These are phyloP conservation scores for Diploptera punctata DNA, from an alignment of 2,888 invertebrate genomes.

Conservation along the genomic window DNA sequence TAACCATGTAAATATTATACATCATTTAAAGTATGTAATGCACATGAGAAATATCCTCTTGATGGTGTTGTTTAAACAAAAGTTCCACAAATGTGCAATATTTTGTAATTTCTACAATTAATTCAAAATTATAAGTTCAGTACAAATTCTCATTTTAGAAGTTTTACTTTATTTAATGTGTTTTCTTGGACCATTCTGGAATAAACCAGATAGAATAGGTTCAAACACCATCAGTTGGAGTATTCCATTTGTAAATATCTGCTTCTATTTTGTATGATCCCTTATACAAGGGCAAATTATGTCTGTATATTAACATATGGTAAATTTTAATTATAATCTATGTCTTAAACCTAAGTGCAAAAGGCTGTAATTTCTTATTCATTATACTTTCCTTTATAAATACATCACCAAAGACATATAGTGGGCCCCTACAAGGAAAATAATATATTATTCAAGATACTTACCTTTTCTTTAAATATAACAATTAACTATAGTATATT, in stretches of 20 bases:
- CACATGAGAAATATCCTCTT: neutral
- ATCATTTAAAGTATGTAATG: neutral
- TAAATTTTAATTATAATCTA: conserved; percentile 35
- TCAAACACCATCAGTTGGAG: conserved; percentile 21
- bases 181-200: too few relatives aligned
- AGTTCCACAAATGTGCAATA: too few relatives aligned
- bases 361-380: conserved; percentile 33
- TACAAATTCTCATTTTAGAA: too few relatives aligned
- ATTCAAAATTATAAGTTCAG: too few relatives aligned
- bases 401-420: conserved; percentile 35
- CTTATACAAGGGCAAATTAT: neutral
- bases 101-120: too few relatives aligned
- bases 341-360: conserved; percentile 40
- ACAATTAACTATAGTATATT: conserved; percentile 32
- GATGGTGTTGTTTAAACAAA: neutral
- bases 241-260: neutral
- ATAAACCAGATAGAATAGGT: neutral
- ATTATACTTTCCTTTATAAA: conserved; percentile 31
- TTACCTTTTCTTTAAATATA: conserved; percentile 29
- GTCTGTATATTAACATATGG: conserved; percentile 26
- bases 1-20: neutral
- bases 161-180: too few relatives aligned
- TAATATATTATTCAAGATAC: conserved; percentile 32
- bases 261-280: neutral
- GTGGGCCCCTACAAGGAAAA: conserved; percentile 39